Evolutionary conservation across 2,797 vertebrate species (phyloP).

Genomic region (Microhierax caerulescens): DNA sequence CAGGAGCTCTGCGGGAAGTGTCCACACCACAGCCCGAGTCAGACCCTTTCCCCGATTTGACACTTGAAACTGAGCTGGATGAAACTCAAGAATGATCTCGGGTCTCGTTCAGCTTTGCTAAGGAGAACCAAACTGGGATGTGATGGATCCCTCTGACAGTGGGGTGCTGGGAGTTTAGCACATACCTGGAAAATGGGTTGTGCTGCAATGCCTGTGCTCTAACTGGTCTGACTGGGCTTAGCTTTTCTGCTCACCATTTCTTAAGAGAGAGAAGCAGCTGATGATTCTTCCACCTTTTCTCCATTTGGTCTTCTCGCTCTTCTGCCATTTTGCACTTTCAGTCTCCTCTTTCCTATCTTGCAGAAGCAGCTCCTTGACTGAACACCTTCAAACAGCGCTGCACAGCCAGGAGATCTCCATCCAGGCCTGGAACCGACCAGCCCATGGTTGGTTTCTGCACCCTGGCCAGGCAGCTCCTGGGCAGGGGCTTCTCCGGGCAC

Average conservation of each 20-base stretch:
- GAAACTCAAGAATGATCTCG: fast-evolving
- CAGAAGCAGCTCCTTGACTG: background rate
- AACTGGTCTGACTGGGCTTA: background rate
- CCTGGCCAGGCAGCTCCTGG: background rate
- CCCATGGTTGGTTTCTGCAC: background rate
- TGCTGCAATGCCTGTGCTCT: background rate
- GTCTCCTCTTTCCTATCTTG: background rate
- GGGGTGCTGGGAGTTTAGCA: background rate
- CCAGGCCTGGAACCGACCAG: background rate
- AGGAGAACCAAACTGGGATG: background rate
- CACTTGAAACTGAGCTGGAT: background rate
- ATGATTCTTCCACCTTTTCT: background rate
- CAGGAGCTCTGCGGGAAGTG: background rate
- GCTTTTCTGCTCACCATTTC: background rate
- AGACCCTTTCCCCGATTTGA: background rate
- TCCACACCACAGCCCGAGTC: background rate
- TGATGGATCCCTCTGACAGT: fast-evolving
- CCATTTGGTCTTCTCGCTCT: background rate
- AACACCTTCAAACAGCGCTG: background rate
- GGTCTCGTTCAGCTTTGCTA: fast-evolving
- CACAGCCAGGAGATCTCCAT: background rate
- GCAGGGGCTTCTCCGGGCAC: background rate
- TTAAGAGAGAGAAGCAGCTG: background rate
- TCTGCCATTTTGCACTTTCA: background rate
- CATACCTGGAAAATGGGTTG: background rate